Percentiles rank a stretch among this genome's conserved stretches.
phyloP scores from a whole-genome alignment of 1,140 invertebrate genomes.

The Drosophila pandora region DNA sequence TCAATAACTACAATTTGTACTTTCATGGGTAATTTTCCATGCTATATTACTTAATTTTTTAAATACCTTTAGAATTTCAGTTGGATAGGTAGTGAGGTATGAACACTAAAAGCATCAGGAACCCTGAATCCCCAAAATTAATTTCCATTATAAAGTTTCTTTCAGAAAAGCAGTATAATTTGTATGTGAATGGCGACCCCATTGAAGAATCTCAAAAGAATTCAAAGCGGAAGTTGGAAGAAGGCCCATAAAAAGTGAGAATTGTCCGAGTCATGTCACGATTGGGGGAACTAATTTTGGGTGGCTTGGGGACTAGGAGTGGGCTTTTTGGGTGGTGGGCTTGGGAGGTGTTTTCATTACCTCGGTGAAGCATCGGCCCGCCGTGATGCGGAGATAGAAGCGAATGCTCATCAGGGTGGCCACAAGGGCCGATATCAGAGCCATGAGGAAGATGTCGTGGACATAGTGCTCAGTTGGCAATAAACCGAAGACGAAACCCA shows the following conservation, averaged over 20 bases:
- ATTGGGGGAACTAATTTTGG: slow-evolving; percentile 15
- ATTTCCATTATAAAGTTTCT: neutral
- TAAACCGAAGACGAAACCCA: slow-evolving; percentile 76
- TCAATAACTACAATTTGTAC: neutral
- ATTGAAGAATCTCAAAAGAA: slow-evolving; percentile 15
- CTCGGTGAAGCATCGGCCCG: slow-evolving; percentile 80
- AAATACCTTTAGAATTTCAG: too few species aligned
- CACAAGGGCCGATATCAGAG: slow-evolving; percentile 62
- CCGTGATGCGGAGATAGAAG: slow-evolving; percentile 81
- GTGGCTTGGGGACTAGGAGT: slow-evolving; percentile 16
- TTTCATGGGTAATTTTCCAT: neutral
- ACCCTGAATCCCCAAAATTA: too few species aligned
- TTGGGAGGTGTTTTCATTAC: slow-evolving; percentile 48
- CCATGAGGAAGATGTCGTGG: slow-evolving; percentile 68
- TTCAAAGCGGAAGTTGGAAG: slow-evolving; percentile 25
- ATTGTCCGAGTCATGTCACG: slow-evolving; percentile 43
- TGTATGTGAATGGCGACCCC: neutral
- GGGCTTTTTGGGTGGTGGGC: neutral
- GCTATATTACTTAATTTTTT: neutral
- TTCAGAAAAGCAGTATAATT: neutral
- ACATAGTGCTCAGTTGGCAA: slow-evolving; percentile 78
- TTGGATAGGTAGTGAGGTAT: neutral
- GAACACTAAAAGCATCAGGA: neutral
- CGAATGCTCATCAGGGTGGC: slow-evolving; percentile 79
- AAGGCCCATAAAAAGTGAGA: slow-evolving; percentile 2